Evolutionary conservation across 2,113 vertebrate genomes (phyloP).

Genomic region (Columba janthina): DNA sequence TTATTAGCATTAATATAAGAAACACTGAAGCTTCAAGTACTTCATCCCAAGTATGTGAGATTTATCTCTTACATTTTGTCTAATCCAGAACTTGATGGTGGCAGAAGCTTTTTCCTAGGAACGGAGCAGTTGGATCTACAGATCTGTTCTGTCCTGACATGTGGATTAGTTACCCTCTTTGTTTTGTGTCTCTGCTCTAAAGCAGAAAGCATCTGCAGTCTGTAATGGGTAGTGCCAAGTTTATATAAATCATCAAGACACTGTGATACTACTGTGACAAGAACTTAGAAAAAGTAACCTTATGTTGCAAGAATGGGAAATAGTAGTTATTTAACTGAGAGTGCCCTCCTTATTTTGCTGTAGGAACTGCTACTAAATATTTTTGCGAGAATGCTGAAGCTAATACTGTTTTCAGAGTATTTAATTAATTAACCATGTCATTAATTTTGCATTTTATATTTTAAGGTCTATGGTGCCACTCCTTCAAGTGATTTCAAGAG

Average conservation of each 20-base stretch:
- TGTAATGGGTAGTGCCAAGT: neutral
- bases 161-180: neutral
- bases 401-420: neutral
- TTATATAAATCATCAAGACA: neutral
- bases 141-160: neutral
- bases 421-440: neutral
- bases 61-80: neutral
- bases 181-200: neutral
- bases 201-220: neutral
- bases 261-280: neutral
- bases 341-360: neutral
- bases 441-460: neutral
- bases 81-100: neutral
- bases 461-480: conserved; percentile 92
- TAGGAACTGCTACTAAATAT: neutral
- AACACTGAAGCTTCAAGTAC: neutral
- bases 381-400: neutral
- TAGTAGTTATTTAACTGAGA: neutral
- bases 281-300: neutral
- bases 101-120: neutral
- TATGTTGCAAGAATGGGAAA: neutral
- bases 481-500: conserved; percentile 94
- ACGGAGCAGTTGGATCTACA: neutral
- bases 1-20: neutral
- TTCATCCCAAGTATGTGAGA: neutral